Evolutionary conservation across 2,797 vertebrate genomes (phyloP).

Genomic region (Hozukius guyotensis): DNA sequence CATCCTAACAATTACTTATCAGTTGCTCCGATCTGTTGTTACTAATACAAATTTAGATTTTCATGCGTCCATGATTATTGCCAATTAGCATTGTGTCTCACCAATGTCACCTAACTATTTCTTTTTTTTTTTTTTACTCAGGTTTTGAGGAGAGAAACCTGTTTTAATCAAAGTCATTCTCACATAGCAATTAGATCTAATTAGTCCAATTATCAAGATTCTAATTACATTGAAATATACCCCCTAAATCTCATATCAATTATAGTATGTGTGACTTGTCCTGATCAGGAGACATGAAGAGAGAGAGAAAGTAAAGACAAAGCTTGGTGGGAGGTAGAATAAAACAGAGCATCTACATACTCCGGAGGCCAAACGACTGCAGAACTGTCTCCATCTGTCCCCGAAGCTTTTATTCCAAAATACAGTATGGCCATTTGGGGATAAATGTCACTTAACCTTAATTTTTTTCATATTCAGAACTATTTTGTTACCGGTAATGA

Average conservation of each 20-base stretch:
- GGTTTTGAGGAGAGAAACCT: conserved; percentile 83
- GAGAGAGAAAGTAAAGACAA: conserved; percentile 63
- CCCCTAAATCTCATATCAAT: conserved; percentile 90
- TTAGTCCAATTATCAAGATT: conserved; percentile 89
- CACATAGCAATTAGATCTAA: conserved; percentile 89
- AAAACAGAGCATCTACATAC: conserved; percentile 65
- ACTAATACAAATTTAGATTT: not conserved
- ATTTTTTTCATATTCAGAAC: conserved; percentile 44
- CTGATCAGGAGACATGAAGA: conserved; percentile 75
- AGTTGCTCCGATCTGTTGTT: not conserved
- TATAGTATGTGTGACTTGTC: conserved; percentile 85
- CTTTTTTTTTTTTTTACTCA: conserved; percentile 54
- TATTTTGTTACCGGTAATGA: conserved; percentile 50
- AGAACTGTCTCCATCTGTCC: conserved; percentile 60
- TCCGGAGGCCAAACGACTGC: conserved; percentile 71
- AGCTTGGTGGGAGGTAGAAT: conserved; percentile 53
- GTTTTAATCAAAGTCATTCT: conserved; percentile 90
- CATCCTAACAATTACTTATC: not conserved
- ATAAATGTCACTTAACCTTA: conserved; percentile 64
- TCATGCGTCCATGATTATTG: conserved; percentile 36
- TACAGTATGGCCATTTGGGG: conserved; percentile 44
- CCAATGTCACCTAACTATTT: conserved; percentile 68
- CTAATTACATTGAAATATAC: conserved; percentile 89
- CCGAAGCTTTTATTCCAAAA: conserved; percentile 57
- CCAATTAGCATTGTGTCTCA: conserved; percentile 57